Percentiles rank a stretch among this genome's conserved stretches.
phyloP scores from a whole-genome alignment of 2,113 vertebrate genomes.

The Falcunculus frontatus region DNA sequence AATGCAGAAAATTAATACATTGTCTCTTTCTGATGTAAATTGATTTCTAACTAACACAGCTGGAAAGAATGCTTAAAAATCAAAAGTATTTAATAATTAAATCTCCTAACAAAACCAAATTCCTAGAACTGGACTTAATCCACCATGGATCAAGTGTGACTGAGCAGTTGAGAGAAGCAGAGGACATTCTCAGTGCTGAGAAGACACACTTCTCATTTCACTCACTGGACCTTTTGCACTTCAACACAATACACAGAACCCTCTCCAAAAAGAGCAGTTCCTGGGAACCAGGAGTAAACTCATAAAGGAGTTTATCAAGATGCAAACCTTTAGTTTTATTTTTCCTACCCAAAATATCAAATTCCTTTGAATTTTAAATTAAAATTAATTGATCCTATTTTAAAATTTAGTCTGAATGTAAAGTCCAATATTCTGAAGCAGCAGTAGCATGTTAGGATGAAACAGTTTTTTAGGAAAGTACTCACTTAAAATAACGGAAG shows the following conservation, averaged over 20 bases:
- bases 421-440: neutral
- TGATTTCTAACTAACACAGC: neutral
- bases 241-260: neutral
- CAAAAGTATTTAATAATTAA: neutral
- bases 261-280: neutral
- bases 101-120: neutral
- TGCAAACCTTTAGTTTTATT: neutral
- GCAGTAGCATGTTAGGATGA: neutral
- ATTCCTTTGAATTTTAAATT: neutral
- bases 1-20: neutral
- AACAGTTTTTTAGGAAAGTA: neutral
- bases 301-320: neutral
- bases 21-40: neutral
- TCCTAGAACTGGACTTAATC: neutral
- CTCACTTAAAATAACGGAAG: constrained; percentile 30
- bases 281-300: neutral
- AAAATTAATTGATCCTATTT: neutral
- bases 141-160: neutral
- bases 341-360: neutral
- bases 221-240: neutral
- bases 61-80: neutral
- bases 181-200: neutral
- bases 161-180: neutral
- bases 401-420: neutral
- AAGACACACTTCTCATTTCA: neutral